Evolutionary conservation across 1,140 invertebrate genomes (phyloP).

Genomic region (Lethrus apterus): DNA sequence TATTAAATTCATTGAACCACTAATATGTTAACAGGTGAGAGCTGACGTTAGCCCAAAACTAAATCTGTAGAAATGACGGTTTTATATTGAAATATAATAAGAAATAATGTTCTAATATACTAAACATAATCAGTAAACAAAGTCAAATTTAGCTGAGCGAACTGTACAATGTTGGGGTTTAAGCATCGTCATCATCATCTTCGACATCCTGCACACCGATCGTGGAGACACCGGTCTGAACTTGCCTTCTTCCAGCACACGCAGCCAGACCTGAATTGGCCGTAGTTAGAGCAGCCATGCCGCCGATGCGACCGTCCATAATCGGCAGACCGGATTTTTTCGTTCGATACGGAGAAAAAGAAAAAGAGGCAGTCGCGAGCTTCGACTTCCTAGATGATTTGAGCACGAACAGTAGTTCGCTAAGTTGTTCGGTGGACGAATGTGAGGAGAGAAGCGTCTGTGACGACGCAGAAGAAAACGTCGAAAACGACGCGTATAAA

Average conservation of each 20-base stretch:
- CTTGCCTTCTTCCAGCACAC: constrained; percentile 45
- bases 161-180: constrained; percentile 40
- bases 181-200: constrained; percentile 34
- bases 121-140: constrained; percentile 13
- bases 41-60: no score
- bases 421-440: constrained; percentile 45
- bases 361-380: constrained; percentile 65
- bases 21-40: no score
- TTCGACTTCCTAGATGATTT: constrained; percentile 73
- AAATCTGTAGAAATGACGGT: no score
- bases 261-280: constrained; percentile 49
- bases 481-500: constrained; percentile 4
- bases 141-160: constrained; percentile 23
- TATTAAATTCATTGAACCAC: no score
- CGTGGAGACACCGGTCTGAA: constrained; percentile 37
- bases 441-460: background rate
- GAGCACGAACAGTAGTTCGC: constrained; percentile 43
- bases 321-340: constrained; percentile 67
- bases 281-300: constrained; percentile 41
- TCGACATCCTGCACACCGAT: constrained; percentile 43
- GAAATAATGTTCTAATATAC: no score
- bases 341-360: constrained; percentile 68
- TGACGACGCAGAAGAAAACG: background rate
- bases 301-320: constrained; percentile 52
- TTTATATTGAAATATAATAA: no score